Evolutionary conservation across 2,113 vertebrate species (phyloP).

Genomic region (Neofelis nebulosa): DNA sequence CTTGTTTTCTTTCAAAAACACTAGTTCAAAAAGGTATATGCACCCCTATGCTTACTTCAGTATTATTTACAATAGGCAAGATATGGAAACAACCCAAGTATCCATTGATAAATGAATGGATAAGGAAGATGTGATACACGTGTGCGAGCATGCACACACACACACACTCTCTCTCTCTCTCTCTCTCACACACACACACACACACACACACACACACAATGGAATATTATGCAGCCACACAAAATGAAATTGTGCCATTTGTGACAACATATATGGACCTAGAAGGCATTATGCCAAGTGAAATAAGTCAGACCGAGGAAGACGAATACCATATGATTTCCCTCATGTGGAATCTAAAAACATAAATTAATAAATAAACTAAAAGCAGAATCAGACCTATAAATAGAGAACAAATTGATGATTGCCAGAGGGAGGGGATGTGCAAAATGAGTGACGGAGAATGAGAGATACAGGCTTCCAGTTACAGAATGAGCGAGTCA

Average conservation of each 20-base stretch:
- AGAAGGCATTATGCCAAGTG: not conserved
- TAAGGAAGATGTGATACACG: not conserved
- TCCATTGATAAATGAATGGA: not conserved
- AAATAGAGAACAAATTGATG: not conserved
- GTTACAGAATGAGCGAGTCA: not conserved
- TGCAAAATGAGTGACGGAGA: not conserved
- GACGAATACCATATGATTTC: not conserved
- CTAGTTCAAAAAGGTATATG: not conserved
- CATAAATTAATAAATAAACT: not conserved
- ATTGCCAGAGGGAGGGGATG: not conserved
- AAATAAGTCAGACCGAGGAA: not conserved
- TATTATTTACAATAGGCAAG: not conserved
- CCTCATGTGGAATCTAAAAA: not conserved
- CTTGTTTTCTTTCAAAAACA: not conserved
- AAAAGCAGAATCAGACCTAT: not conserved
- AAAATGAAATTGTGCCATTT: not conserved
- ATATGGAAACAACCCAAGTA: not conserved
- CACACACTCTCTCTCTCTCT: too few relatives aligned
- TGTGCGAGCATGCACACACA: too few relatives aligned
- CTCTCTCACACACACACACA: not conserved
- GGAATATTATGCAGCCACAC: not conserved
- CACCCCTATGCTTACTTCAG: not conserved
- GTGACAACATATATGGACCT: not conserved
- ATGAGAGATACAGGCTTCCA: not conserved
- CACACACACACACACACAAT: not conserved